Conservation (phyloP, 1,140 invertebrate genomes). For the Hyphantria cunea region DNA sequence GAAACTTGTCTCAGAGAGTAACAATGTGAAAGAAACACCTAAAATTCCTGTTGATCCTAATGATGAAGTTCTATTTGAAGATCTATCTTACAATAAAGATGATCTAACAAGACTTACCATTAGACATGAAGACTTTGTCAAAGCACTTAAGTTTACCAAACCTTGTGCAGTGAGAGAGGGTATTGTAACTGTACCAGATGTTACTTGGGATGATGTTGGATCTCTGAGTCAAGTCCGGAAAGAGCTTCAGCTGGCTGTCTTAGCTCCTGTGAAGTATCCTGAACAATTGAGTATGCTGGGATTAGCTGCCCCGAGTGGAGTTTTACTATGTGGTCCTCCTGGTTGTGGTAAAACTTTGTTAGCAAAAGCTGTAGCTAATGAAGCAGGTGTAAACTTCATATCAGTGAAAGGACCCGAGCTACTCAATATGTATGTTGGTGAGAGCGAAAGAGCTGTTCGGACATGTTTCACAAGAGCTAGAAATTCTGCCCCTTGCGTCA, state of each 20-base stretch:
- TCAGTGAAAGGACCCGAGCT: conserved; percentile 98
- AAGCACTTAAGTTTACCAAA: conserved; percentile 91
- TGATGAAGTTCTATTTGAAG: conserved; percentile 67
- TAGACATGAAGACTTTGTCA: conserved; percentile 88
- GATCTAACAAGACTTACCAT: conserved; percentile 86
- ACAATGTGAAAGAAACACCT: conserved; percentile 34
- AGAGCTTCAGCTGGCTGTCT: conserved; percentile 94
- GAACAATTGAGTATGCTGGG: conserved; percentile 91
- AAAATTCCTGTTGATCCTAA: conserved; percentile 49
- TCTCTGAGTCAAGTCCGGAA: conserved; percentile 93
- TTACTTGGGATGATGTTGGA: conserved; percentile 98
- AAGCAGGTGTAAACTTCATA: conserved; percentile 98
- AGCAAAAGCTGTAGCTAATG: conserved; percentile 97
- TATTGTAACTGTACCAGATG: conserved; percentile 98
- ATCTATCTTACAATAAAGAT: conserved; percentile 81
- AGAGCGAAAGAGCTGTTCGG: conserved; percentile 98
- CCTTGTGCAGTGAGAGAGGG: conserved; percentile 98
- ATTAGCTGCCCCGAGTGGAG: conserved; percentile 90
- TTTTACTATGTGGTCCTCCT: conserved; percentile 97
- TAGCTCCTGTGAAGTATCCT: conserved; percentile 95
- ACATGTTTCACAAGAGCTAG: conserved; percentile 96
- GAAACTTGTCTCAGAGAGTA: conserved; percentile 29
- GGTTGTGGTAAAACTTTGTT: conserved; percentile 96
- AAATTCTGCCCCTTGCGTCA: conserved; percentile 98
- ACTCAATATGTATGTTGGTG: conserved; percentile 99